A percentile compares a stretch with the other conserved stretches of the same genome.
phyloP scores from a whole-genome alignment of 2,113 vertebrate genomes.

The Mus spicilegus region DNA sequence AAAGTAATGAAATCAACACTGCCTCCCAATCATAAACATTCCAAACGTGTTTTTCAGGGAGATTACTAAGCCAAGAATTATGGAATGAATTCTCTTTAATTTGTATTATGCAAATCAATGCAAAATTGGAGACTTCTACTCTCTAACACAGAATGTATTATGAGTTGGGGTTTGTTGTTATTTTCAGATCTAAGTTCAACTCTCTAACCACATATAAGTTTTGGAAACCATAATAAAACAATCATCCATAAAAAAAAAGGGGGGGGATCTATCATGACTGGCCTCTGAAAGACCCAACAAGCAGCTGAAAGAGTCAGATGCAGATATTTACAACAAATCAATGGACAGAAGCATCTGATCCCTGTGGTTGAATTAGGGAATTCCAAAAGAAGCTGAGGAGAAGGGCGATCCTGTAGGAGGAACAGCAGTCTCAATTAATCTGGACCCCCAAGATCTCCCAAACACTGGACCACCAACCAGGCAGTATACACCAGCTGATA shows the following conservation, averaged over 20 bases:
- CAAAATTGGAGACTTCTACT: neutral
- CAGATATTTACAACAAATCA: too few species aligned
- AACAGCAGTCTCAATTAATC: too few species aligned
- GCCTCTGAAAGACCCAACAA: too few species aligned
- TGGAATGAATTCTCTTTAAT: conserved; percentile 55
- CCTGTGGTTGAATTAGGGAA: too few species aligned
- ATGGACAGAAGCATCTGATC: too few species aligned
- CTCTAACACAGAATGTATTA: neutral
- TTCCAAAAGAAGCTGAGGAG: too few species aligned
- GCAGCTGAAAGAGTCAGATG: too few species aligned
- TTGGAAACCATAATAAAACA: neutral
- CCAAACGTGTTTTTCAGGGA: conserved; percentile 65
- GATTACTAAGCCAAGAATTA: conserved; percentile 53
- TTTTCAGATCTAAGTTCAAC: conserved; percentile 19
- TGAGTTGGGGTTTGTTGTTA: neutral
- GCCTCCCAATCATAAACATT: conserved; percentile 57
- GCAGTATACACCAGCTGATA: too few species aligned
- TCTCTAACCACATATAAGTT: neutral
- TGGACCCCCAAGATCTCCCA: too few species aligned
- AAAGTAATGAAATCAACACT: conserved; percentile 68
- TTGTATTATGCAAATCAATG: neutral
- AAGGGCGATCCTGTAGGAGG: too few species aligned
- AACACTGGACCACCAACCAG: too few species aligned
- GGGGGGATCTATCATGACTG: too few species aligned
- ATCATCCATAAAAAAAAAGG: neutral